Evolutionary conservation across 2,113 vertebrate genomes (phyloP), one percentile per base, ranked within the genome.

Genomic region (Corythoichthys haematopterus): DNA sequence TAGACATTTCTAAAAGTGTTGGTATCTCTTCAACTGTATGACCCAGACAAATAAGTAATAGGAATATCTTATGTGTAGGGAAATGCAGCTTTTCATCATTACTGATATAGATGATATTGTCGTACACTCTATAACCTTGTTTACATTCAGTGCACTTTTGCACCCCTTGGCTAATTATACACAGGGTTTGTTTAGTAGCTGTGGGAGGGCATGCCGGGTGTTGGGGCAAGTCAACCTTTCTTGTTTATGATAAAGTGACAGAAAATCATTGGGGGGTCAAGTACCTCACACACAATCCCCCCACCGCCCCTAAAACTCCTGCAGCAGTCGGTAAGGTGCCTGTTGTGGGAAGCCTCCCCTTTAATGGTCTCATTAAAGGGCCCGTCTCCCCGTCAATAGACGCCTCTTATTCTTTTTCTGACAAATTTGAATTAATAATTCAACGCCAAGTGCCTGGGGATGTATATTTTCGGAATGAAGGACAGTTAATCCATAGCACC

Each of bases 401-500:
- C 91, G 88, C 89, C 85, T 89, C 88, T 90, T 80, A 86, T 88
- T 89, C 87, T 91, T 90, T 91, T 88, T 90, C 88, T 88, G 89
- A 92, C 88, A 90, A 92, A 92, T 92, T 88, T 91, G 81, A 92
- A 93, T 94, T 88, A 94, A 93, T 93, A 92, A 93, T 94, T 94
- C 90, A 94, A 84, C 73, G 79, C 75, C 87, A 80, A 75, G 77
- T 51, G 89, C 89, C 90, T 84, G 77, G 89, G 92, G 93, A 93
- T 90, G 88, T 89, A 90, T 91, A 90, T 90, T 92, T 91, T 91
- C 84, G 87, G 83, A 87, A 85, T 89, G 90, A 92, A 93, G 91
- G 91, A 93, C 91, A 92, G 93, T 85, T 92, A 94, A 94, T 93
- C 92, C 88, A 92, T 93, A 93, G 83, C 68, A 82, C 84, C 84